These are phyloP conservation scores for Cydia strobilella DNA, from an alignment of 1,140 invertebrate species.

Conservation along the genomic window DNA sequence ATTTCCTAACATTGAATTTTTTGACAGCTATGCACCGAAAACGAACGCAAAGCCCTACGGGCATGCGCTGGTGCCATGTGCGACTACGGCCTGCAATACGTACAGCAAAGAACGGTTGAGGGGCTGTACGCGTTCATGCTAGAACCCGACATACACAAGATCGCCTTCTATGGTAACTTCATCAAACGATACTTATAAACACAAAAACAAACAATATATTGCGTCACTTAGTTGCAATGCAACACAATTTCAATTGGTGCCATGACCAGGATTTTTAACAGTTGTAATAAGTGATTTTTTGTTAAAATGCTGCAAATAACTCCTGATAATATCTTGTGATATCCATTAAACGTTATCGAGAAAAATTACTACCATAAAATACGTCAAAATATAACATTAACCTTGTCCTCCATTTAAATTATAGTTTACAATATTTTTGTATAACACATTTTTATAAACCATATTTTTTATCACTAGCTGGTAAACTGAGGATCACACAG, in stretches of 20 bases:
- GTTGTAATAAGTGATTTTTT: neutral
- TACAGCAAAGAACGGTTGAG: conserved; percentile 88
- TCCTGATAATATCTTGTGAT: no score
- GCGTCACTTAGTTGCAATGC: neutral
- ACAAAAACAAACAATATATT: no score
- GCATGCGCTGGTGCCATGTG: conserved; percentile 92
- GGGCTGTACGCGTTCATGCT: conserved; percentile 90
- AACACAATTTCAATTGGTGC: neutral
- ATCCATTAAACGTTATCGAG: neutral
- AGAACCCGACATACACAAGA: conserved; percentile 86
- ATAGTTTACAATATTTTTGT: neutral
- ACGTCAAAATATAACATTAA: neutral
- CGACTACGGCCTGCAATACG: conserved; percentile 92
- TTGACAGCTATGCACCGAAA: conserved; percentile 86
- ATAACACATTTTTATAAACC: neutral
- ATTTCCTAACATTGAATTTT: conserved; percentile 19
- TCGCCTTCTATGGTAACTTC: conserved; percentile 67
- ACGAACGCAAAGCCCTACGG: conserved; percentile 87
- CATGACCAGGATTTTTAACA: neutral
- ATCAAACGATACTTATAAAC: neutral
- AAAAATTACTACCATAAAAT: neutral
- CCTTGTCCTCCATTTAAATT: neutral
- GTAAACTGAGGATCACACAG: neutral
- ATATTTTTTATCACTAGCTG: conserved; percentile 2
- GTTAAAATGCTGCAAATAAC: neutral